phyloP scores from a whole-genome alignment of 2,797 vertebrate species.

The Aselliscus stoliczkanus region DNA sequence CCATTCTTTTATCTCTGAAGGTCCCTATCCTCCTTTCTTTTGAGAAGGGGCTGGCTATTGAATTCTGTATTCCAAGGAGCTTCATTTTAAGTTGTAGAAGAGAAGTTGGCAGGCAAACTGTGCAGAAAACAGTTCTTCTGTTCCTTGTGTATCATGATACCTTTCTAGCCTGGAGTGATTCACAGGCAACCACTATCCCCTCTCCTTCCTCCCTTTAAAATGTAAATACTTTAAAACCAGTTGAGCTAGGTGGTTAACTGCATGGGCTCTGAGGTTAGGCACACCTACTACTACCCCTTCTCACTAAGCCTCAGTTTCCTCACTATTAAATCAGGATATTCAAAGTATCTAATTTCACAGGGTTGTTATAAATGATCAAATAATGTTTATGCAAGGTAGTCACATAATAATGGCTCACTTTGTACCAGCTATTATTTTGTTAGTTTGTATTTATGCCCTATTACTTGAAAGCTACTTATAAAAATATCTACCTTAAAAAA shows the following conservation, averaged over 20 bases:
- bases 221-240: background rate
- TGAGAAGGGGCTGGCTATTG: background rate
- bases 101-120: background rate
- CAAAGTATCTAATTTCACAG: background rate
- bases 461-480: background rate
- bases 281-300: background rate
- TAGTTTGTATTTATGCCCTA: background rate
- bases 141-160: rapidly evolving
- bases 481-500: background rate
- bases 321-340: background rate
- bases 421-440: background rate
- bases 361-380: background rate
- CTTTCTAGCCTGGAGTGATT: background rate
- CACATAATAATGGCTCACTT: background rate
- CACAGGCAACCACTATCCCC: rapidly evolving
- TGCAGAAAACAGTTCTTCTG: background rate
- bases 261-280: background rate
- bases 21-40: background rate
- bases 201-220: background rate
- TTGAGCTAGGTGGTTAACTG: no score
- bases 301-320: background rate
- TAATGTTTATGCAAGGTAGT: background rate
- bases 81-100: background rate
- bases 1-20: background rate
- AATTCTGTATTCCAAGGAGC: background rate